Evolutionary conservation across 2,888 invertebrate genomes (phyloP).

Genomic region (Agrotis exclamationis): DNA sequence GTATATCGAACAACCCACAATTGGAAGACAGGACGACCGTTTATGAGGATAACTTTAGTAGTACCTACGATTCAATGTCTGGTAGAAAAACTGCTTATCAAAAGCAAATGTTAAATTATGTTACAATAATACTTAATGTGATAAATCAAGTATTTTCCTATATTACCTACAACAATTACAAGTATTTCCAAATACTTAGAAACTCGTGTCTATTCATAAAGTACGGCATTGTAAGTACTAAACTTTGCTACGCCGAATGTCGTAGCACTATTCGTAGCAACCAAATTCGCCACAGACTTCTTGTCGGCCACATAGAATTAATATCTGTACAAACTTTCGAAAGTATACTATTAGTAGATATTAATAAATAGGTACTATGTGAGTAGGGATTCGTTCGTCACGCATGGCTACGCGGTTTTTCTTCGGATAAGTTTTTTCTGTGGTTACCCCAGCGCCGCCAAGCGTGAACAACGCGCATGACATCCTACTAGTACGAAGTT

Average conservation of each 20-base stretch:
- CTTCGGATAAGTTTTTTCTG: slow-evolving; percentile 33
- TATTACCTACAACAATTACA: background rate
- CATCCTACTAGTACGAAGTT: slow-evolving; percentile 35
- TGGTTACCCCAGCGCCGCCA: slow-evolving; percentile 32
- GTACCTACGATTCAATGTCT: background rate
- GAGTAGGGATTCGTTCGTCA: slow-evolving; percentile 27
- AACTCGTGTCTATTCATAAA: background rate
- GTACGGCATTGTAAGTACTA: background rate
- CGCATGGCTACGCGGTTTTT: slow-evolving; percentile 44
- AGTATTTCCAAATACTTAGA: background rate
- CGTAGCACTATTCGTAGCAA: slow-evolving; percentile 45
- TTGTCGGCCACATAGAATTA: background rate
- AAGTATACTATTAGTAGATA: slow-evolving; percentile 17
- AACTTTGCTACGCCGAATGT: slow-evolving; percentile 30
- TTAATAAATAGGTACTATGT: background rate
- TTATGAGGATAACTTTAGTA: too few species aligned
- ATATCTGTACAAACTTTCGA: slow-evolving; percentile 2
- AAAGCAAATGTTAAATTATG: too few species aligned
- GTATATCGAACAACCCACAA: too few species aligned
- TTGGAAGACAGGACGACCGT: background rate
- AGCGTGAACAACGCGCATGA: slow-evolving; percentile 52
- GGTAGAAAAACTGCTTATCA: background rate
- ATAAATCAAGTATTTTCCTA: background rate
- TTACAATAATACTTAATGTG: too few species aligned
- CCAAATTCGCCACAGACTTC: background rate